Base-by-base conservation (phyloP, 2,888 invertebrate species). In the Helleia helle region DNA sequence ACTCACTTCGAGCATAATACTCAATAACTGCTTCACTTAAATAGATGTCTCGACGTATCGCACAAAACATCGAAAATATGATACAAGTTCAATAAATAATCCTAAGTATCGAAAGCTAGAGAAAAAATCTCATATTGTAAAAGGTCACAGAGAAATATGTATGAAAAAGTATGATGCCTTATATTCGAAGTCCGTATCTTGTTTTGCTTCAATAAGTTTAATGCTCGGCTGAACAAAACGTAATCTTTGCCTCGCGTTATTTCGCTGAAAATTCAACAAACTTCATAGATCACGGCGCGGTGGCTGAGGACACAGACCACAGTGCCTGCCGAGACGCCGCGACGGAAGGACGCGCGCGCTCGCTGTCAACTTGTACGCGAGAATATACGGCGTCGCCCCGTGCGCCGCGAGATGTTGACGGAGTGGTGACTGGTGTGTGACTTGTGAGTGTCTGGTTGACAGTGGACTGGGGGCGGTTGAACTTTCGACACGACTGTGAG, bases 171-270 rank as follows among this genome's bases (percentile, higher is more conserved):
- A 18, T 4, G 18, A 18, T 3, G 18, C 18, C 22, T 5, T 6
- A 22, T 22, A 22, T 6, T 22, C 7, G 7, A 22, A 22, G 7
- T 22, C 63, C n/a, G n/a, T 64, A 64, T 68, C 59, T 68, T 65
- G 65, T 70, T 65, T 65, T 62, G 62, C 63, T 62, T 59, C 62
- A 63, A 63, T 63, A 65, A 66, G 53, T 70, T 67, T 59, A 54
- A 52, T 63, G 67, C 65, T 67, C 65, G 58, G 58, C 55, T 69
- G 67, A 63, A 63, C 62, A 46, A 48, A 54, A 59, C 55, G 42
- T 56, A 63, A 59, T 66, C 67, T 65, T 68, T 54, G 63, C 59
- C 59, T 56, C 49, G 53, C 41, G 12, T 12, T 13, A 34, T 42
- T 17, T 50, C 59, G 56, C 58, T 48, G 50, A 48, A 49, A 50